Conservation (phyloP, 2,888 invertebrate genomes). For the Tenthredo livida region DNA sequence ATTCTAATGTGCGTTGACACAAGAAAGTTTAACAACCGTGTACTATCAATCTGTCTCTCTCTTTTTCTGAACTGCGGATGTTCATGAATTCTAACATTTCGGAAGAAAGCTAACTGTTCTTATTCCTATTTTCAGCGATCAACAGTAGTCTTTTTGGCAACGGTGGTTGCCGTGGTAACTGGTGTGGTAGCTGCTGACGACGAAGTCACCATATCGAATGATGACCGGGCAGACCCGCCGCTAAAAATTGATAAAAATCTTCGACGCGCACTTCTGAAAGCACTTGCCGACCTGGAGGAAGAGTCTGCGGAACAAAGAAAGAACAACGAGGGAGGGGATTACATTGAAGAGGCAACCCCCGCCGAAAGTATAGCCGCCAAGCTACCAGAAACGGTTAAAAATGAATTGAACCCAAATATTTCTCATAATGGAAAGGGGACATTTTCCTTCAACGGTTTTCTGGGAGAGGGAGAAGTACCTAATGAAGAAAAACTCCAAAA, state of each 20-base stretch:
- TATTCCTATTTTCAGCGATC: constrained; percentile 61
- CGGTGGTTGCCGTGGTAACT: constrained; percentile 57
- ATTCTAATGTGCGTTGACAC: constrained; percentile 7
- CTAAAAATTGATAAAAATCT: constrained; percentile 87
- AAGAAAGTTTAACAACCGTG: constrained; percentile 26
- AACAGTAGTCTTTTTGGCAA: constrained; percentile 62
- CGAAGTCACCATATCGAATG: constrained; percentile 61
- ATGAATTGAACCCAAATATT: constrained; percentile 26
- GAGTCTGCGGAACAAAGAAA: constrained; percentile 78
- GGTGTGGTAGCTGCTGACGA: constrained; percentile 58
- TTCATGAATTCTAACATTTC: constrained; percentile 14
- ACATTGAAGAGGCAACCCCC: constrained; percentile 61
- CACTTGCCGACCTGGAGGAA: constrained; percentile 87
- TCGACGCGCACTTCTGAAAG: constrained; percentile 87
- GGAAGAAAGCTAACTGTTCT: not conserved
- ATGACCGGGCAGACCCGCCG: constrained; percentile 74
- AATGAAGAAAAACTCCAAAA: constrained; percentile 75
- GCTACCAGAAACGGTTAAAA: constrained; percentile 30
- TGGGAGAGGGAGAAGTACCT: constrained; percentile 69
- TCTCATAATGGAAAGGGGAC: not conserved
- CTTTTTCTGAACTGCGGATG: not conserved
- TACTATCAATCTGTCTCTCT: not conserved
- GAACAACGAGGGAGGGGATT: constrained; percentile 71
- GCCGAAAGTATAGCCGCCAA: too few species aligned
- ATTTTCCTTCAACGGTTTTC: constrained; percentile 62